A percentile compares a stretch with the other conserved stretches of the same genome.
Evolutionary conservation across 2,797 vertebrate genomes (phyloP).

Genomic region (Hybognathus amarus): DNA sequence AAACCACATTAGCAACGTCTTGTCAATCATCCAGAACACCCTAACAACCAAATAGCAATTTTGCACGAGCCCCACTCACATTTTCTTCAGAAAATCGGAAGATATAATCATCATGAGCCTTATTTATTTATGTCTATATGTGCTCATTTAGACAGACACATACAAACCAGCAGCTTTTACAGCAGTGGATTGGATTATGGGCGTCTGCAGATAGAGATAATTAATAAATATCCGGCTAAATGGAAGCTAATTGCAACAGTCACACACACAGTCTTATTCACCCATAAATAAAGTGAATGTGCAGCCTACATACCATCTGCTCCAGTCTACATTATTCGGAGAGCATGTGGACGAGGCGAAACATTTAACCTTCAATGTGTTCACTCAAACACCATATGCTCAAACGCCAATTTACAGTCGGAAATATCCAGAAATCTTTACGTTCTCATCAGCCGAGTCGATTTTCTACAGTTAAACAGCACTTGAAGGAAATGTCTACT

Average conservation of each 20-base stretch:
- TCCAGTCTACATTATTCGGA: slow-evolving; percentile 53
- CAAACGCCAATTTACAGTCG: slow-evolving; percentile 32
- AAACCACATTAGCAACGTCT: not conserved
- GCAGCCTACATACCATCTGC: slow-evolving; percentile 66
- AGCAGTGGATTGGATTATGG: slow-evolving; percentile 35
- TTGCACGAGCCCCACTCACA: not conserved
- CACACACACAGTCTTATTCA: slow-evolving; percentile 52
- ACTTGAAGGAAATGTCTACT: slow-evolving; percentile 6
- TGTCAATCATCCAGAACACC: slow-evolving; percentile 14
- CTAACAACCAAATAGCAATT: not conserved
- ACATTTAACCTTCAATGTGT: slow-evolving; percentile 62
- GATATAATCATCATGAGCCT: not conserved
- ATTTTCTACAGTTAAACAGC: slow-evolving; percentile 18
- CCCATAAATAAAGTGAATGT: slow-evolving; percentile 59
- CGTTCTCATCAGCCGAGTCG: not conserved
- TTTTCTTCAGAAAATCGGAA: not conserved
- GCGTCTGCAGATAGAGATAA: slow-evolving; percentile 53
- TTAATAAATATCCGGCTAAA: slow-evolving; percentile 58
- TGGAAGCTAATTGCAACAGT: slow-evolving; percentile 34
- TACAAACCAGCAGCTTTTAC: slow-evolving; percentile 24
- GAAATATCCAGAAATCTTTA: slow-evolving; percentile 40
- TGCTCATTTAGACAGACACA: slow-evolving; percentile 1
- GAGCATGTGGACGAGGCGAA: slow-evolving; percentile 60
- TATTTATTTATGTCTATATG: slow-evolving; percentile 1
- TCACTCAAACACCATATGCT: slow-evolving; percentile 52